Percentiles rank a stretch among this genome's conserved stretches.
Conservation (phyloP, 1,140 invertebrate genomes). For the Drosophila repleta region DNA sequence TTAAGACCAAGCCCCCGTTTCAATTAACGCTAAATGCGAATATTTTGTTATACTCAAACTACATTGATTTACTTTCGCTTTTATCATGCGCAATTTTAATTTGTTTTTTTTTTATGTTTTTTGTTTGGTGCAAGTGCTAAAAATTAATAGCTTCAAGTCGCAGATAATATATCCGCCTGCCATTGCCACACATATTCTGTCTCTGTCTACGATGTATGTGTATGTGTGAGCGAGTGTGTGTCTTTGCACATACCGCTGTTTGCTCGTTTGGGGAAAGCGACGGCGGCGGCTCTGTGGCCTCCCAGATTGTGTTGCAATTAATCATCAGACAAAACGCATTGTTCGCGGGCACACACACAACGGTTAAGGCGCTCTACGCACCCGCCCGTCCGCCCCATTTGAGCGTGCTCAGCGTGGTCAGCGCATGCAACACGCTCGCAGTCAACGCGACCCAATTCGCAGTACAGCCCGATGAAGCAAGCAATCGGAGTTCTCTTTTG, state of each 20-base stretch:
- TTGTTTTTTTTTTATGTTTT: conserved; percentile 49
- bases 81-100: conserved; percentile 54
- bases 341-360: conserved; percentile 49
- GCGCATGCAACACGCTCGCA: conserved; percentile 27
- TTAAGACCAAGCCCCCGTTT: conserved; percentile 46
- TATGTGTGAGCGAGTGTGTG: conserved; percentile 5
- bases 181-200: conserved; percentile 65
- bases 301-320: conserved; percentile 79
- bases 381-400: conserved; percentile 18
- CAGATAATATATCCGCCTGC: conserved; percentile 60
- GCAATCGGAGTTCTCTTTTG: neutral
- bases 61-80: conserved; percentile 67
- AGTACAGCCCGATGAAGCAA: conserved; percentile 1
- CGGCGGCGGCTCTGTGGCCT: conserved; percentile 64
- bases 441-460: conserved; percentile 59
- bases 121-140: conserved; percentile 58
- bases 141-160: conserved; percentile 77
- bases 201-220: conserved; percentile 11
- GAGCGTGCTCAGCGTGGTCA: conserved; percentile 23
- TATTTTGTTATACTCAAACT: neutral
- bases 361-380: conserved; percentile 15
- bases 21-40: conserved; percentile 15
- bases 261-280: conserved; percentile 70
- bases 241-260: conserved; percentile 2
- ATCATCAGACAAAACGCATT: conserved; percentile 80